These are phyloP conservation scores for Drosophila anceps DNA, from an alignment of 2,888 invertebrate species.

Conservation along the genomic window DNA sequence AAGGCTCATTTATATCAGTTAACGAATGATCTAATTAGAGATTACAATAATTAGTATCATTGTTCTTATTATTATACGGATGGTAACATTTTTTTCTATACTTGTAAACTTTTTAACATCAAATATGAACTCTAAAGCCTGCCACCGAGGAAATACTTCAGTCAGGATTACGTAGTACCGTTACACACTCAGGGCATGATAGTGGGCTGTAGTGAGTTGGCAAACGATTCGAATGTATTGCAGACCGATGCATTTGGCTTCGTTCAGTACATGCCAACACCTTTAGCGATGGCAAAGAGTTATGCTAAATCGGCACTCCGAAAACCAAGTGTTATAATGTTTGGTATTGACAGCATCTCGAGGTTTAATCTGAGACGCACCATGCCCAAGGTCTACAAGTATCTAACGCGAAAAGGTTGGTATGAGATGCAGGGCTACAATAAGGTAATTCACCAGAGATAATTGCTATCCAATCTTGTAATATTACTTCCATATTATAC, in stretches of 20 bases:
- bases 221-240: conserved; percentile 53
- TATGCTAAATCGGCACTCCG: conserved; percentile 20
- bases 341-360: conserved; percentile 95
- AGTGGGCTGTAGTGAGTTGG: conserved; percentile 48
- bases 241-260: conserved; percentile 58
- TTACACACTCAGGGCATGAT: conserved; percentile 63
- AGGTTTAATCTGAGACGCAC: conserved; percentile 90
- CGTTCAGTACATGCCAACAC: conserved; percentile 39
- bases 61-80: no score
- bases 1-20: conserved; percentile 10
- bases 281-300: not conserved
- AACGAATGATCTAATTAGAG: not conserved
- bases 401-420: conserved; percentile 88
- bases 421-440: conserved; percentile 90
- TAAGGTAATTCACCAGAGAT: conserved; percentile 84
- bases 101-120: not conserved
- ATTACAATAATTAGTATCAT: not conserved
- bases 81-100: not conserved
- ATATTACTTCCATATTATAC: not conserved
- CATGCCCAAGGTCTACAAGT: conserved; percentile 89
- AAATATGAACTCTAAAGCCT: conserved; percentile 25
- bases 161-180: conserved; percentile 58
- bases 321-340: conserved; percentile 86
- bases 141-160: conserved; percentile 52
- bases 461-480: not conserved